phyloP scores from a whole-genome alignment of 2,113 vertebrate genomes.

The Psammodynastes pulverulentus region DNA sequence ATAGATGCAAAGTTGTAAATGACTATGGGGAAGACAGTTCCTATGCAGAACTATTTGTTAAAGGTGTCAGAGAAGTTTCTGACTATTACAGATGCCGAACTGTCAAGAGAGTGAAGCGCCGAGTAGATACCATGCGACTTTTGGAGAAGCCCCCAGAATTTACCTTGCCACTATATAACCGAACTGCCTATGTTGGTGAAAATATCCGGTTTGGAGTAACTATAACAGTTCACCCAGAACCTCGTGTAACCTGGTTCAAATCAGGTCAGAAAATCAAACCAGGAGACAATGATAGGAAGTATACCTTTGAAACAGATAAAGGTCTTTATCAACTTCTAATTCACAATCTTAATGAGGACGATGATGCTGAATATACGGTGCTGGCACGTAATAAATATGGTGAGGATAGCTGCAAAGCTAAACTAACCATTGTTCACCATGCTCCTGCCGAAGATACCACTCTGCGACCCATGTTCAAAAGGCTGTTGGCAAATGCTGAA shows the following conservation, averaged over 20 bases:
- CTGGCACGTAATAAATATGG: slow-evolving; percentile 91
- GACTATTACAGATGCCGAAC: slow-evolving; percentile 86
- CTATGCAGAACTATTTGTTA: slow-evolving; percentile 91
- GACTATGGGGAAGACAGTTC: slow-evolving; percentile 96
- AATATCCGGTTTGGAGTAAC: slow-evolving; percentile 91
- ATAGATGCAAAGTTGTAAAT: slow-evolving; percentile 93
- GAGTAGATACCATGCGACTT: slow-evolving; percentile 88
- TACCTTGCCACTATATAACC: slow-evolving; percentile 90
- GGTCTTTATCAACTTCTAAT: slow-evolving; percentile 94
- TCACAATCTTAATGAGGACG: slow-evolving; percentile 79
- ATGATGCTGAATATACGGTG: slow-evolving; percentile 92
- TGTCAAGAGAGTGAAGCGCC: slow-evolving; percentile 89
- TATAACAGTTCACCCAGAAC: slow-evolving; percentile 96
- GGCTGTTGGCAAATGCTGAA: slow-evolving; percentile 92
- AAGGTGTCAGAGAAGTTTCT: slow-evolving; percentile 83
- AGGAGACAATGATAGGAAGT: slow-evolving; percentile 88
- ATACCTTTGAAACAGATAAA: slow-evolving; percentile 90
- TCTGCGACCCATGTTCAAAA: slow-evolving; percentile 97
- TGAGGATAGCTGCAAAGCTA: slow-evolving; percentile 96
- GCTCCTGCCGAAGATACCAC: slow-evolving; percentile 88
- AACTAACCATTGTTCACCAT: slow-evolving; percentile 84
- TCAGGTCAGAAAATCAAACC: slow-evolving; percentile 94
- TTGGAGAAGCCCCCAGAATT: slow-evolving; percentile 95
- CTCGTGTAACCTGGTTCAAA: slow-evolving; percentile 93
- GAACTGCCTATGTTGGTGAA: slow-evolving; percentile 88